A percentile compares a stretch with the other conserved stretches of the same genome.
Evolutionary conservation across 2,888 invertebrate genomes (phyloP).

Genomic region (Drosophila nr. perissopoda): DNA sequence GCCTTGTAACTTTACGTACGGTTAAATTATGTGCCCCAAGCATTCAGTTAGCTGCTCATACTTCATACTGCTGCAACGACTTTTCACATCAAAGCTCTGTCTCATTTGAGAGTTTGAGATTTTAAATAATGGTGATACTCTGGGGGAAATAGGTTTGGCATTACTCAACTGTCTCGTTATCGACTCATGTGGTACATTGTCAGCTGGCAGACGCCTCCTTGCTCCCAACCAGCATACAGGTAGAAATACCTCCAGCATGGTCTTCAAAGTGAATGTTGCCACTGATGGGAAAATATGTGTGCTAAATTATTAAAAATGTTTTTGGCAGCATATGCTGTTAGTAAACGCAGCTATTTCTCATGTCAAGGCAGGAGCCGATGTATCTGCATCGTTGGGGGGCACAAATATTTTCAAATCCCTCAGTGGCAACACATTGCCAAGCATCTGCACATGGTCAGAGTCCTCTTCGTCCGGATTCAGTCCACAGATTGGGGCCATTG

Average conservation of each 20-base stretch:
- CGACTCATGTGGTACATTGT: constrained; percentile 24
- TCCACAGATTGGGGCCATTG: constrained; percentile 37
- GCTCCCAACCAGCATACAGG: constrained; percentile 5
- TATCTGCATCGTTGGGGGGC: constrained; percentile 60
- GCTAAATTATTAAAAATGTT: constrained; percentile 77
- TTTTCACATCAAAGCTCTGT: constrained; percentile 69
- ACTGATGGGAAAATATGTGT: constrained; percentile 71
- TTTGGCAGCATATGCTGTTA: constrained; percentile 71
- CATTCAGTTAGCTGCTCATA: constrained; percentile 52
- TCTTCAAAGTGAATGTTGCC: constrained; percentile 71
- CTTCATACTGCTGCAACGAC: constrained; percentile 61
- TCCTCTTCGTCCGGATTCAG: constrained; percentile 21
- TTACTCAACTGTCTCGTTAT: constrained; percentile 69
- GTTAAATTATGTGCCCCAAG: constrained; percentile 51
- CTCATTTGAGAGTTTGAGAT: constrained; percentile 46
- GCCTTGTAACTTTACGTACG: constrained; percentile 49
- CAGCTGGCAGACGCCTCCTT: constrained; percentile 21
- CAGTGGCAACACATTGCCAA: constrained; percentile 38
- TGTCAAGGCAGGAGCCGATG: constrained; percentile 36
- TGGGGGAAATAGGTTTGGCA: constrained; percentile 71
- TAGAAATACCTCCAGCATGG: constrained; percentile 54
- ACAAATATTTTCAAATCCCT: constrained; percentile 73
- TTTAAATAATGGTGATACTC: constrained; percentile 64
- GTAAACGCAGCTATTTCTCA: constrained; percentile 65
- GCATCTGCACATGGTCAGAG: constrained; percentile 42